Base-by-base conservation (phyloP, 2,888 invertebrate genomes). In the Cerastoderma edule region DNA sequence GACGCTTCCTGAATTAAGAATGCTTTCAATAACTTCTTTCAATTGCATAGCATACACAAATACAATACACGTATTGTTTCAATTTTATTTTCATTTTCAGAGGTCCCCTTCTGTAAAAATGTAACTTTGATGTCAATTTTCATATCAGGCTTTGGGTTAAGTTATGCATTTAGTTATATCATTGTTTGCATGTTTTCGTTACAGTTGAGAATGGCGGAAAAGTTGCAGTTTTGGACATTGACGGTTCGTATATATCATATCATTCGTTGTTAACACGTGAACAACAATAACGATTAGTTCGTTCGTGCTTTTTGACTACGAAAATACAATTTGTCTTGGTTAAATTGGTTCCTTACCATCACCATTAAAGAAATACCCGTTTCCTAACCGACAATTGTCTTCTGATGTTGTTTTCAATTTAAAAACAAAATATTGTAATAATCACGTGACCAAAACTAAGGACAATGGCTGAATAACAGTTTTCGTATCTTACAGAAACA, bases 161-260 rank as follows among this genome's bases (percentile, higher is more conserved):
- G 22, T 19, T 5, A 48, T 48, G n/a, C 22, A 48, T 10, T 19
- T n/a, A 48, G 5, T 10, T 48, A n/a, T 19, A 48, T 5, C 48
- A 48, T 5, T 22, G 8, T 8, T 39, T 10, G 39, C 10, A 8
- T 39, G 16, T 16, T 39, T 39, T 16, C 27, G 3, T 60, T 60
- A 24, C 60, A 60, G 60, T 22, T 28, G 60, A 60, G 27, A n/a
- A 60, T 39, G 60, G 60, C 22, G 60, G 60, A 27, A 60, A 60
- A 24, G 60, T 60, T n/a, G 39, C 39, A 22, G 39, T 60, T 2
- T 22, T 60, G 10, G 60, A 60, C 39, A 39, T 60, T 24, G 33
- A 60, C 24, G 39, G 60, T 60, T 24, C 24, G 57, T 57, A 39
- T 39, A 39, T 39, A 39, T 39, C 8, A 16, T 10, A 10, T 39